Base-by-base conservation (phyloP, 2,797 vertebrate species). In the Gambusia yucatana region DNA sequence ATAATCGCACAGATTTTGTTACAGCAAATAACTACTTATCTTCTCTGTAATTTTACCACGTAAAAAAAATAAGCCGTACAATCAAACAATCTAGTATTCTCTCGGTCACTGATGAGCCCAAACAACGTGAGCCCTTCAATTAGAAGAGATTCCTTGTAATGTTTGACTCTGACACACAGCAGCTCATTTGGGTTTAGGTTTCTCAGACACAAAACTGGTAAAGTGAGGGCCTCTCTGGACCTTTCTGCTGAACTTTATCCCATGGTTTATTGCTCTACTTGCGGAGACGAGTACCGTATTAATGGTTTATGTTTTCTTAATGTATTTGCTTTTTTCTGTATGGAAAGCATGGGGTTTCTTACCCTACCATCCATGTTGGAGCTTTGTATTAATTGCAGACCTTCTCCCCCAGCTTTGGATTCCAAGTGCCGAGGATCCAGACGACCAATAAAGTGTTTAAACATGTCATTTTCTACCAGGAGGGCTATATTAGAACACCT, bases 381-480 rank as follows among this genome's bases (percentile, higher is more conserved):
- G 48, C 28, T 70, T 57, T 65, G 75, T 63, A 73, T 33, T 57
- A 25, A 25, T 13, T 48, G 72, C 0, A 3, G 25, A 39, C 28
- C 55, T 0, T 86, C 81, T 46, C 9, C 84, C 0, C 4, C 57
- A 69, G 30, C 14, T 36, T 59, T 79, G 20, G 36, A 28, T 25
- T 43, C 14, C 44, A 84, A 63, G 39, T 86, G 78, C 43, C 70
- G 74, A 57, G 77, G 79, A 57, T 88, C 86, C 57, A 89, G 39
- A 50, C 79, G 88, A 9, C 70, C 14, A 73, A 93, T 79, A 55
- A 90, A 94, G 0, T 52, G 39, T 63, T 92, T 89, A 69, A 92
- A 91, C 84, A 92, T 74, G 46, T 89, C 77, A 41, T 87, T 93
- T 76, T 94, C 93, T 81, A 77, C 75, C 79, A 79, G 76, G 6